A percentile compares a stretch with the other conserved stretches of the same genome.
phyloP scores from a whole-genome alignment of 2,113 vertebrate species.

The Mormyrus iriodes region DNA sequence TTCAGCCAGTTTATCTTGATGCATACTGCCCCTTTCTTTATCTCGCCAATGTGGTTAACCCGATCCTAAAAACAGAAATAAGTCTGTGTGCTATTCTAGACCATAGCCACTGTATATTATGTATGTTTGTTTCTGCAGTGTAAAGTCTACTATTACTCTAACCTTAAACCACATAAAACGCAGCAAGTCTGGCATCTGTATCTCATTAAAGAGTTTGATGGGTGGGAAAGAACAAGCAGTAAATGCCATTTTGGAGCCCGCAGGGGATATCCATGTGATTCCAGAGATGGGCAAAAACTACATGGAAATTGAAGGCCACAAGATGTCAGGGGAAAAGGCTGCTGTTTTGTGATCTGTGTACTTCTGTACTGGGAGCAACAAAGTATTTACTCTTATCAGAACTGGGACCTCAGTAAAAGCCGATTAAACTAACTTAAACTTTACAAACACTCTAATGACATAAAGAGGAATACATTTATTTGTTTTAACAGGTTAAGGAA shows the following conservation, averaged over 20 bases:
- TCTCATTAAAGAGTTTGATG: background rate
- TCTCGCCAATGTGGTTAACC: background rate
- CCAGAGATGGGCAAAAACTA: background rate
- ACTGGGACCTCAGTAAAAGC: background rate
- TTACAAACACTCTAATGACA: background rate
- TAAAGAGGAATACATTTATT: slow-evolving; percentile 51
- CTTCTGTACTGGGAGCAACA: background rate
- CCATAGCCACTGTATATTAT: background rate
- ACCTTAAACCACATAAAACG: background rate
- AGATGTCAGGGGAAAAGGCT: background rate
- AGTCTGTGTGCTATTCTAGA: background rate
- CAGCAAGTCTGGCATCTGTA: background rate
- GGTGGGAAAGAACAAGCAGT: background rate
- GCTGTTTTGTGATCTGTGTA: background rate
- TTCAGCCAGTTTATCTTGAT: background rate
- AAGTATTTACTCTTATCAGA: background rate
- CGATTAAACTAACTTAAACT: background rate
- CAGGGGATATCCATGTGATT: background rate
- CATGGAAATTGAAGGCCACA: background rate
- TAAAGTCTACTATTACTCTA: background rate
- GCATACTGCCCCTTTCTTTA: background rate
- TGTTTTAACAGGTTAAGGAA: slow-evolving; percentile 39
- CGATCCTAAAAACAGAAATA: background rate
- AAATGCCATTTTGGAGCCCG: background rate
- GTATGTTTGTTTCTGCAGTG: background rate